Evolutionary conservation across 2,113 vertebrate genomes (phyloP), one percentile per base, ranked within the genome.

Genomic region (Sander vitreus): DNA sequence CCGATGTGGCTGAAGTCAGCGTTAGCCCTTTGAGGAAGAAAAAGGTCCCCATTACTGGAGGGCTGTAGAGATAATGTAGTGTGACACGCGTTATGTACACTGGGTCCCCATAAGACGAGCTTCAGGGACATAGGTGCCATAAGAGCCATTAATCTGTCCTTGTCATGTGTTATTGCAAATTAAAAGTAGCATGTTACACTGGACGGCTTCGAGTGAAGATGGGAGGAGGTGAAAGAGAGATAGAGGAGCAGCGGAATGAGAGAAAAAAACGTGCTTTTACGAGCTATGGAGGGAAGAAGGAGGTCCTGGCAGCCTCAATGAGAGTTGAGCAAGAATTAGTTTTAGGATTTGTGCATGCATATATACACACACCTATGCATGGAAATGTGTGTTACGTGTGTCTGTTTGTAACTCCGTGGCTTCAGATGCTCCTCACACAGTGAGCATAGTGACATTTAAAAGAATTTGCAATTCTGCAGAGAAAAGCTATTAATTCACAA

Each of bases 401-500:
- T 89, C 65, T 78, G 87, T 90, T 86, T 83, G 89, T 74, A 74
- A 85, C 86, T 90, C 95, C 93, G 94, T 94, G 95, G 95, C 96
- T 97, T 96, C 86, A 53, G 95, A 95, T 95, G 95, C 92, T 89
- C 8, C 91, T 95, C 93, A 93, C 95, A 96, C 95, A 93, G 60
- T 93, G 94, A 96, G 96, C 96, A 96, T 96, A 93, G 96, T 98
- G 98, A 98, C 98, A 99, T 99, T 98, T 98, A 91, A 93, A 92
- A 94, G 96, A 98, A 97, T 98, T 99, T 98, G 97, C 97, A 97
- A 98, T 97, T 98, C 97, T 96, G 94, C 97, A 95, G 97, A 98
- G 97, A 97, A 97, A 98, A 98, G 97, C 97, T 97, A 99, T 99
- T 99, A 99, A 98, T 99, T 99, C 97, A 97, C 97, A 97, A 98